These are phyloP conservation scores for Tangara arthus DNA, from an alignment of 2,797 vertebrate species.

Conservation along the genomic window DNA sequence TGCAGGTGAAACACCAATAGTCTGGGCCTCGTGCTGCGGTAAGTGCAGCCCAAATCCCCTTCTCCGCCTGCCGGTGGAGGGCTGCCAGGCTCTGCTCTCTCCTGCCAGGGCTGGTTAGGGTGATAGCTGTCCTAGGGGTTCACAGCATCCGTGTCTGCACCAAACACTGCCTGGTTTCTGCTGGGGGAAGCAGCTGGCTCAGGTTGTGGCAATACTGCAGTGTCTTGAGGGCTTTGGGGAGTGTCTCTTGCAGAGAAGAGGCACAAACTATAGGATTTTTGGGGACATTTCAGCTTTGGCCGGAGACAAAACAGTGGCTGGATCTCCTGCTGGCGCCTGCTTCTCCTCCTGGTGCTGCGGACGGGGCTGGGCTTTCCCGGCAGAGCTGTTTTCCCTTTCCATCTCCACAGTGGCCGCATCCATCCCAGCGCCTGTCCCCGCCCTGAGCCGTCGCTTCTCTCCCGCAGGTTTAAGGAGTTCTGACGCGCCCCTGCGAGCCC, in stretches of 20 bases:
- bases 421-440: accelerated
- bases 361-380: background rate
- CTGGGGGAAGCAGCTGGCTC: background rate
- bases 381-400: background rate
- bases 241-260: background rate
- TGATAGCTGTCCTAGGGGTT: accelerated
- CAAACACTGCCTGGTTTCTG: background rate
- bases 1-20: constrained; percentile 53
- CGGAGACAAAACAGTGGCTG: background rate
- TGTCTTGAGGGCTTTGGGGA: background rate
- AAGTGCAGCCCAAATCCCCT: constrained; percentile 35
- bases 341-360: background rate
- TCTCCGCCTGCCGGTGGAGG: background rate
- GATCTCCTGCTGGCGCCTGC: background rate
- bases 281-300: background rate
- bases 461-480: constrained; percentile 56
- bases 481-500: background rate
- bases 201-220: accelerated
- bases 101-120: background rate
- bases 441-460: background rate
- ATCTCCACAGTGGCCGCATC: accelerated
- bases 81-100: background rate
- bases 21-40: constrained; percentile 20
- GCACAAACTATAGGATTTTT: background rate
- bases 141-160: background rate